Percentiles rank a stretch among this genome's conserved stretches.
Evolutionary conservation across 2,113 vertebrate species (phyloP).

Genomic region (Phaetusa simplex): DNA sequence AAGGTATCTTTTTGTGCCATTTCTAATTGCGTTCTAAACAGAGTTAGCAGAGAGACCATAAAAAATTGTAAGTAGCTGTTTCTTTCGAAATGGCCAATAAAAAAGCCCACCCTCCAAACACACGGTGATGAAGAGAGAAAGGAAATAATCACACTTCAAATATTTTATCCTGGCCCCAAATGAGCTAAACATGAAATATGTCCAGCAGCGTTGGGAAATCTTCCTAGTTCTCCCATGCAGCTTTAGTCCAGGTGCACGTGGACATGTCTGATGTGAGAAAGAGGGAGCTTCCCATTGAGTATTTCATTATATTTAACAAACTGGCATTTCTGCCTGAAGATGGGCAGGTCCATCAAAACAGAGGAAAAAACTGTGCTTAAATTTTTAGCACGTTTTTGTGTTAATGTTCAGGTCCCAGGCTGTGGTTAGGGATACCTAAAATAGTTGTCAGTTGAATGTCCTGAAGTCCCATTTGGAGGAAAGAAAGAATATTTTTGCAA

Average conservation of each 20-base stretch:
- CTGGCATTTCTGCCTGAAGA: background rate
- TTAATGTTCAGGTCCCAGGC: background rate
- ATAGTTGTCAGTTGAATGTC: background rate
- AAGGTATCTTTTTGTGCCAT: background rate
- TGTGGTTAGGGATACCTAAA: background rate
- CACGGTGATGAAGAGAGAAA: background rate
- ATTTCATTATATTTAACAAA: background rate
- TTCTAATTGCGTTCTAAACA: slow-evolving; percentile 10
- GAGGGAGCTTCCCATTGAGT: background rate
- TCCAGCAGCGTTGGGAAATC: background rate
- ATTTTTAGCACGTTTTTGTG: background rate
- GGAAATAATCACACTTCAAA: background rate
- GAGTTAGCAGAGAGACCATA: background rate
- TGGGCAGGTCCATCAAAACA: background rate
- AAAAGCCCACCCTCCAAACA: background rate
- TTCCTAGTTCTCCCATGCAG: background rate
- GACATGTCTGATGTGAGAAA: background rate
- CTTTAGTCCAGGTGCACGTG: background rate
- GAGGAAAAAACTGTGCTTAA: background rate
- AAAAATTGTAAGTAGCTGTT: background rate
- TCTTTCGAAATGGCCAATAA: background rate
- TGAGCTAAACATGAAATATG: background rate
- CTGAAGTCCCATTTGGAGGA: background rate
- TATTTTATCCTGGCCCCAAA: background rate
- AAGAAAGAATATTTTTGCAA: background rate